Percentiles rank a stretch among this genome's conserved stretches.
These are phyloP conservation scores for Nanorana parkeri DNA, from an alignment of 2,113 vertebrate genomes.

Conservation along the genomic window DNA sequence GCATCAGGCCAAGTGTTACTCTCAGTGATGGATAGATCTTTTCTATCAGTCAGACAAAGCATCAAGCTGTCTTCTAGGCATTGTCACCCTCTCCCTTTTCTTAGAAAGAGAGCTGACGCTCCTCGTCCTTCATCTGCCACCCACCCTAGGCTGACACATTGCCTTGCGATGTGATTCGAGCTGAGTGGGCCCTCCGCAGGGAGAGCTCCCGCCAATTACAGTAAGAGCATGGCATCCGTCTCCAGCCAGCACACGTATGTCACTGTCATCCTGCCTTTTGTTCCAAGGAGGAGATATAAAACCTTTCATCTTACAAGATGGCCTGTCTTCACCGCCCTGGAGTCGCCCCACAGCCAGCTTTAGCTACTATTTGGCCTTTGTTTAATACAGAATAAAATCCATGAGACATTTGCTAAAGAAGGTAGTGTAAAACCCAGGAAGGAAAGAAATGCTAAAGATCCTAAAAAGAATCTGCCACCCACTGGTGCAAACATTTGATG, in stretches of 20 bases:
- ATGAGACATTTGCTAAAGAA: too few species aligned
- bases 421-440: too few species aligned
- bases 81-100: background rate
- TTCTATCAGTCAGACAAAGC: background rate
- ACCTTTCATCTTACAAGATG: constrained; percentile 22
- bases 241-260: constrained; percentile 3
- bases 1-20: too few species aligned
- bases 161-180: background rate
- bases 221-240: background rate
- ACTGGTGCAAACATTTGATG: too few species aligned
- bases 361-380: too few species aligned
- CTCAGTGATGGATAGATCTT: background rate
- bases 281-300: background rate
- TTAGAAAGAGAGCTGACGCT: background rate
- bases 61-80: background rate
- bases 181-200: background rate
- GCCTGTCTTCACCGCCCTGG: background rate
- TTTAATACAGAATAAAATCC: too few species aligned
- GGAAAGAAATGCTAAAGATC: too few species aligned
- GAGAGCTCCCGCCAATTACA: constrained; percentile 13
- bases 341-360: too few species aligned
- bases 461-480: too few species aligned
- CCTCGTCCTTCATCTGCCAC: background rate
- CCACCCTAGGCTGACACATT: background rate
- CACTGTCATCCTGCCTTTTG: constrained; percentile 3